Evolutionary conservation across 2,888 invertebrate genomes (phyloP).

Genomic region (Tridacna crocea): DNA sequence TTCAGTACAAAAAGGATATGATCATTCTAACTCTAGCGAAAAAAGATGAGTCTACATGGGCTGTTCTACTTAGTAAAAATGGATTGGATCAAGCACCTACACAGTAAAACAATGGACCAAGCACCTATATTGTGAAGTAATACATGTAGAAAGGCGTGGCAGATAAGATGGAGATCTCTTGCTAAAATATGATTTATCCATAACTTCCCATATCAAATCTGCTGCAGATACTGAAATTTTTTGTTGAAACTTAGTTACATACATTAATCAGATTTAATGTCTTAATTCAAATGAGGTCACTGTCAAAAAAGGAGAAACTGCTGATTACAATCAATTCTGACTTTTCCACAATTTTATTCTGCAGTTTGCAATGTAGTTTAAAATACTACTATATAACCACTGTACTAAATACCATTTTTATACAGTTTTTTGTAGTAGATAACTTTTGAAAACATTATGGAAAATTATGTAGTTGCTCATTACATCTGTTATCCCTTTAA

Average conservation of each 20-base stretch:
- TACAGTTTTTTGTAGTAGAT: no score
- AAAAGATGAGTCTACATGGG: constrained; percentile 69
- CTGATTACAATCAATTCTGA: neutral
- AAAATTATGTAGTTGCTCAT: no score
- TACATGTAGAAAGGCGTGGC: neutral
- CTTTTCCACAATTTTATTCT: no score
- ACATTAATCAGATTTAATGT: neutral
- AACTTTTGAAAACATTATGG: no score
- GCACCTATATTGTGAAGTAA: no score
- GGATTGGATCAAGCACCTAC: constrained; percentile 71
- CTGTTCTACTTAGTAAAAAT: constrained; percentile 62
- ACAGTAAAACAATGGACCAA: neutral
- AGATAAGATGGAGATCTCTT: neutral
- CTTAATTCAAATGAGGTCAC: neutral
- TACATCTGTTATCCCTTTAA: no score
- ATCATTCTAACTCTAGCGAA: constrained; percentile 65
- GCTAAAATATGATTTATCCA: no score
- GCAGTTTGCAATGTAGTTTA: no score
- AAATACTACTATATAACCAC: no score
- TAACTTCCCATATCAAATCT: no score
- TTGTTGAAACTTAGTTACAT: neutral
- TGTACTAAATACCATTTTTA: no score
- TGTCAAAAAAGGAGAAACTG: neutral
- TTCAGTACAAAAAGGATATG: constrained; percentile 71
- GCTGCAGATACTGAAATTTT: neutral